Base-by-base conservation (phyloP, 2,113 vertebrate species). In the Xiphias gladius region DNA sequence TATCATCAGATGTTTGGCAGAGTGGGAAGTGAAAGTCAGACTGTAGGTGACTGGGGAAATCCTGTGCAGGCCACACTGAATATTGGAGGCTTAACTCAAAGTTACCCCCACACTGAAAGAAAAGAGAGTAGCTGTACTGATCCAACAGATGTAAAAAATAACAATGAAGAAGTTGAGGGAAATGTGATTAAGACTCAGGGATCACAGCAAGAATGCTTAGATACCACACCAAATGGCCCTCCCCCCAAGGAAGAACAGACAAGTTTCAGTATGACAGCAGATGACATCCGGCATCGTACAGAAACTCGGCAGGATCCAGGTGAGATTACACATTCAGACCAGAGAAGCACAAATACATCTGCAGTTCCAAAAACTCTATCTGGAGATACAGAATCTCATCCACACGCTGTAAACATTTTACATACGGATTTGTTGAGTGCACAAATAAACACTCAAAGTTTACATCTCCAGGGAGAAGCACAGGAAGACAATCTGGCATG, bases 1-100 rank as follows among this genome's bases (percentile, higher is more conserved):
- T 94, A 94, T 59, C 86, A 77, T 62, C 93, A 93, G 72, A 82
- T 90, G 79, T 93, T 91, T 74, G 76, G 87, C 63, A 87, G 64
- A 71, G 72, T 41, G 43, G 87, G 84, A 89, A 79, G 24, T 82
- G 88, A 92, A 74, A 87, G 59, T 64, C 75, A 80, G 65, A 80
- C 14, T 3, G 2, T 66, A 26, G 67, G 24, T 30, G 75, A 76
- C 32, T 9, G 50, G 43, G 35, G 39, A 64, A 80, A 83, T 77
- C 48, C 81, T 70, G 30, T 41, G 9, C 39, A 0, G 28, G 41
- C 62, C 17, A 20, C 55, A 41, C n/a, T 55, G n/a, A 52, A 28
- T 65, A 24, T 4, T 11, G 24, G 20, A 69, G n/a, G 24, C 30
- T 55, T 50, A 43, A 48, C 24, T 76, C 50, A 68, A 62, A 37